Evolutionary conservation across 2,888 invertebrate species (phyloP).

Genomic region (Thereva unica): DNA sequence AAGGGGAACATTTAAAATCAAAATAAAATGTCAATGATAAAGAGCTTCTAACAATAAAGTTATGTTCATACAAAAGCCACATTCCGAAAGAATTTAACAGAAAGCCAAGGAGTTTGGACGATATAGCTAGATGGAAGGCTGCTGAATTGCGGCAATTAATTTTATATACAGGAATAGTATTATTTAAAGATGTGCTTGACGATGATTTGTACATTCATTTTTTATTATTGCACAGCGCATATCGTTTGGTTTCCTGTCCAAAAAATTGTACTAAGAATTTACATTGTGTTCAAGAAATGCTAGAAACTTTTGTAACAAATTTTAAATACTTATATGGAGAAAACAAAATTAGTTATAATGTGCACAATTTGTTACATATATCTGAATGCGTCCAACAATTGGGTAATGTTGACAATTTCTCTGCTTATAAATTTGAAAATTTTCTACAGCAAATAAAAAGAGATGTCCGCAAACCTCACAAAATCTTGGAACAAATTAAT

Average conservation of each 20-base stretch:
- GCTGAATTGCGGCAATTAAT: slow-evolving; percentile 11
- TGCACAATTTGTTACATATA: slow-evolving; percentile 11
- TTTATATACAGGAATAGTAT: slow-evolving; percentile 18
- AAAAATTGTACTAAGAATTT: slow-evolving; percentile 17
- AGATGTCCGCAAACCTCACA: neutral
- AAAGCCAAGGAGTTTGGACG: neutral
- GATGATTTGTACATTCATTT: slow-evolving; percentile 17
- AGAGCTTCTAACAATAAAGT: slow-evolving; percentile 5
- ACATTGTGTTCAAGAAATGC: slow-evolving; percentile 12
- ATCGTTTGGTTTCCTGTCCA: slow-evolving; percentile 10
- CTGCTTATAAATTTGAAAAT: slow-evolving; percentile 32
- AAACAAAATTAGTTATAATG: slow-evolving; percentile 24
- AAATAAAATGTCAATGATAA: slow-evolving; percentile 22
- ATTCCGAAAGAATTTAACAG: slow-evolving; percentile 36
- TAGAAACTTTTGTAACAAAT: slow-evolving; percentile 9
- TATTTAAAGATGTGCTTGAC: slow-evolving; percentile 7
- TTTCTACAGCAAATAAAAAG: slow-evolving; percentile 22
- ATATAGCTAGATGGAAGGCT: neutral
- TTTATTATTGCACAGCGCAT: slow-evolving; percentile 13
- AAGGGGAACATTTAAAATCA: neutral
- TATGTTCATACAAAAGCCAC: neutral
- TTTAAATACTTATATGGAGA: slow-evolving; percentile 14
- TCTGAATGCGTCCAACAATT: neutral
- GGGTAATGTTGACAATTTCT: slow-evolving; percentile 25
- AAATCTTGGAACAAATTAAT: slow-evolving; percentile 17